A percentile compares a stretch with the other conserved stretches of the same genome.
These are phyloP conservation scores for Iguana delicatissima DNA, from an alignment of 2,797 vertebrate genomes.

Conservation along the genomic window DNA sequence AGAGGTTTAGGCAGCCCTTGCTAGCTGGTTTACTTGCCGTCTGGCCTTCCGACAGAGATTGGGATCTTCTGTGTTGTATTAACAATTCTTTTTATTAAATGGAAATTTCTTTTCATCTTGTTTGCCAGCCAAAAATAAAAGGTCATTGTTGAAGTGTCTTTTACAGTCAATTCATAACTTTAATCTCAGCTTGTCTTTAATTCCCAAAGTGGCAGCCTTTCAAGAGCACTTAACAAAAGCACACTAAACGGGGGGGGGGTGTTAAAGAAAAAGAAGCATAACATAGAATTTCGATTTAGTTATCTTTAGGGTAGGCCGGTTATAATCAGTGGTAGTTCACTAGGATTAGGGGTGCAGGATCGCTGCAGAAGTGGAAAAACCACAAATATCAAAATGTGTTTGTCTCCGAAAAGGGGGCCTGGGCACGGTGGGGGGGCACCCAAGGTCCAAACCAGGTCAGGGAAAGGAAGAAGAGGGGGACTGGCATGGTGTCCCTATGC, in stretches of 20 bases:
- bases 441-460: too few relatives aligned
- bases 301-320: not conserved
- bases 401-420: too few relatives aligned
- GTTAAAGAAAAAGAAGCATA: not conserved
- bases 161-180: slow-evolving; percentile 58
- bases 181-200: slow-evolving; percentile 35
- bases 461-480: too few relatives aligned
- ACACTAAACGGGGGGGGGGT: slow-evolving; percentile 33
- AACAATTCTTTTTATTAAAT: slow-evolving; percentile 59
- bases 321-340: not conserved
- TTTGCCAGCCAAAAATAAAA: slow-evolving; percentile 45
- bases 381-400: too few relatives aligned
- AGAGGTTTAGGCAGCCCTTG: not conserved
- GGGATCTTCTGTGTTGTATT: slow-evolving; percentile 57
- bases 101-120: slow-evolving; percentile 47
- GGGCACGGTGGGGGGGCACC: too few relatives aligned
- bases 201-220: slow-evolving; percentile 40
- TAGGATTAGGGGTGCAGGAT: too few relatives aligned
- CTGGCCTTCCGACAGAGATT: slow-evolving; percentile 55
- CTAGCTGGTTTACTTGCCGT: slow-evolving; percentile 54
- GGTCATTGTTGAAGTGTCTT: slow-evolving; percentile 46
- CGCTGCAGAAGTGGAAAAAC: too few relatives aligned
- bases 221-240: slow-evolving; percentile 45
- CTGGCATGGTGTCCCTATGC: too few relatives aligned
- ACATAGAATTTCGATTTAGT: not conserved